Evolutionary conservation across 1,140 invertebrate genomes (phyloP).

Genomic region (Acromyrmex echinatior): DNA sequence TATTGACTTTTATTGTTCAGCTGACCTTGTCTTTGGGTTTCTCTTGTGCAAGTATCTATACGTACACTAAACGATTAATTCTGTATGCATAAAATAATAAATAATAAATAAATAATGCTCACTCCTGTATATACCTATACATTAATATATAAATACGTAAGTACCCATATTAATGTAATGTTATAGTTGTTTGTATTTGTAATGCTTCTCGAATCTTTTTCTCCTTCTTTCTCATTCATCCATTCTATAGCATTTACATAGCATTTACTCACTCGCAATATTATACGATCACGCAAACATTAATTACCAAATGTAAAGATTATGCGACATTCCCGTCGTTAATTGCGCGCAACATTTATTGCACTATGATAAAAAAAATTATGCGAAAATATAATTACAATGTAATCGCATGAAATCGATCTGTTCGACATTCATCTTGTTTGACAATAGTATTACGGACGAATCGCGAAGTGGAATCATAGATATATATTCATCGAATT

Average conservation of each 20-base stretch:
- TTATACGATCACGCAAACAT: neutral
- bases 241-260: neutral
- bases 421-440: neutral
- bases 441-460: too few relatives aligned
- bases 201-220: neutral
- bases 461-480: too few relatives aligned
- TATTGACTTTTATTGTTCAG: neutral
- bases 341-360: slow-evolving; percentile 2
- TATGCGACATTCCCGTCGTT: neutral
- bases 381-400: neutral
- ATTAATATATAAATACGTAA: too few relatives aligned
- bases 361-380: neutral
- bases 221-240: neutral
- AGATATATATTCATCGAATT: neutral
- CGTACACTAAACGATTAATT: neutral
- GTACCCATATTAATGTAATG: too few relatives aligned
- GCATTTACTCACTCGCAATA: neutral
- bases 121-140: neutral
- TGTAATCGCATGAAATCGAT: neutral
- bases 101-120: neutral
- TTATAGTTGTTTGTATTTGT: too few relatives aligned
- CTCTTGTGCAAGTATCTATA: neutral
- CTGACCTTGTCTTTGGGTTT: neutral
- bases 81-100: too few relatives aligned
- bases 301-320: slow-evolving; percentile 23